phyloP scores from a whole-genome alignment of 2,888 invertebrate species.

The Nematopogon swammerdamellus region DNA sequence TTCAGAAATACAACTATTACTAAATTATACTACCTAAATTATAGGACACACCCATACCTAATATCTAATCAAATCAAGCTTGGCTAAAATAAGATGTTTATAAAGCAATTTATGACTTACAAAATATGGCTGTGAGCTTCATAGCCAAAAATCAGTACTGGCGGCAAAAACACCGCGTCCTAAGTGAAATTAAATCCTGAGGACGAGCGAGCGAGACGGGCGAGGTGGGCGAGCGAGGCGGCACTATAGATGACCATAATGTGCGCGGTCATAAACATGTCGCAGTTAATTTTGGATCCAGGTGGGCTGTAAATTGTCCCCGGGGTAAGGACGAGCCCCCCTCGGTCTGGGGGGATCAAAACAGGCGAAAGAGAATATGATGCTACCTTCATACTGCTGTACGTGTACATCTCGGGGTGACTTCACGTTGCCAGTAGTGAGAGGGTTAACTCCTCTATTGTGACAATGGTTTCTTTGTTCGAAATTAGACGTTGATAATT shows the following conservation, averaged over 20 bases:
- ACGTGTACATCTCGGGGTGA: too few relatives aligned
- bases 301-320: slow-evolving; percentile 15
- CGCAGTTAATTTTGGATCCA: slow-evolving; percentile 16
- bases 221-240: not conserved
- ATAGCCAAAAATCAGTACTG: not conserved
- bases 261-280: slow-evolving; percentile 16
- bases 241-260: slow-evolving; percentile 14
- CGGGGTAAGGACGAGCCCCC: slow-evolving; percentile 1
- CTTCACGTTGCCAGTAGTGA: too few relatives aligned
- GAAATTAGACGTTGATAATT: too few relatives aligned
- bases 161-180: not conserved
- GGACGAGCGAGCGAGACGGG: not conserved
- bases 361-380: slow-evolving; percentile 2
- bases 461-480: too few relatives aligned
- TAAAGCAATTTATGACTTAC: too few relatives aligned
- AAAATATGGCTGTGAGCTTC: too few relatives aligned
- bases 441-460: too few relatives aligned
- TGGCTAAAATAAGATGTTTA: too few relatives aligned
- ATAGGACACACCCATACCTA: too few relatives aligned
- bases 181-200: slow-evolving; percentile 2
- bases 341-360: not conserved
- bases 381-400: not conserved
- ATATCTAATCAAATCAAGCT: too few relatives aligned
- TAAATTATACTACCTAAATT: too few relatives aligned
- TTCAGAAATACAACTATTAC: too few relatives aligned